These are phyloP conservation scores for Coecobrya sp. DNA, from an alignment of 2,888 invertebrate genomes.

Conservation along the genomic window DNA sequence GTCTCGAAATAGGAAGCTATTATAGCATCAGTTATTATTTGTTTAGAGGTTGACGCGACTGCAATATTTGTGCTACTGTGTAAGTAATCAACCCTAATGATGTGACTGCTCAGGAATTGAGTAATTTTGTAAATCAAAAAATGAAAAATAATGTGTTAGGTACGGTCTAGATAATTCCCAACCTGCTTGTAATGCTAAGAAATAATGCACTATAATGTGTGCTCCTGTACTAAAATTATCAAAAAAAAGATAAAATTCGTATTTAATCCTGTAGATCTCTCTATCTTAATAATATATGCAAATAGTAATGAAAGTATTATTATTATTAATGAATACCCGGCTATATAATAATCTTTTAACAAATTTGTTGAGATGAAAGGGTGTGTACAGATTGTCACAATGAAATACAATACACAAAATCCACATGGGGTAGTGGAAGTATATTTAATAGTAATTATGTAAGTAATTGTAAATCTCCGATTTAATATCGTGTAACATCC, in stretches of 20 bases:
- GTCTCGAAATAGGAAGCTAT: too few species aligned
- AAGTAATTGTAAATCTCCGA: background rate
- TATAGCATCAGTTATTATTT: too few species aligned
- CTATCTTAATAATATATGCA: background rate
- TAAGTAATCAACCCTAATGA: background rate
- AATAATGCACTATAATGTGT: background rate
- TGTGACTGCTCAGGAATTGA: conserved; percentile 25
- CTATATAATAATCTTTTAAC: background rate
- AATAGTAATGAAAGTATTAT: conserved; percentile 29
- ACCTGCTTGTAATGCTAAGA: conserved; percentile 11
- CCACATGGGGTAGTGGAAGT: background rate
- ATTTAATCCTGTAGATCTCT: background rate
- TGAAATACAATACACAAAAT: background rate
- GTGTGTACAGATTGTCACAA: conserved; percentile 16
- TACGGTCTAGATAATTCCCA: background rate
- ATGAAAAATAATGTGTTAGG: background rate
- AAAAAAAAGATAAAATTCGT: background rate
- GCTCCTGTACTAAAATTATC: background rate
- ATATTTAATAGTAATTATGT: background rate
- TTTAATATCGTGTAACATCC: background rate
- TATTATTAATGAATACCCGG: background rate
- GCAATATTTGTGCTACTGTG: conserved; percentile 11
- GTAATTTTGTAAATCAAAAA: background rate
- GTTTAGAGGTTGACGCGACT: background rate
- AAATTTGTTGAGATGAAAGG: background rate